phyloP scores from a whole-genome alignment of 2,797 vertebrate genomes.

The Alectoris magna region DNA sequence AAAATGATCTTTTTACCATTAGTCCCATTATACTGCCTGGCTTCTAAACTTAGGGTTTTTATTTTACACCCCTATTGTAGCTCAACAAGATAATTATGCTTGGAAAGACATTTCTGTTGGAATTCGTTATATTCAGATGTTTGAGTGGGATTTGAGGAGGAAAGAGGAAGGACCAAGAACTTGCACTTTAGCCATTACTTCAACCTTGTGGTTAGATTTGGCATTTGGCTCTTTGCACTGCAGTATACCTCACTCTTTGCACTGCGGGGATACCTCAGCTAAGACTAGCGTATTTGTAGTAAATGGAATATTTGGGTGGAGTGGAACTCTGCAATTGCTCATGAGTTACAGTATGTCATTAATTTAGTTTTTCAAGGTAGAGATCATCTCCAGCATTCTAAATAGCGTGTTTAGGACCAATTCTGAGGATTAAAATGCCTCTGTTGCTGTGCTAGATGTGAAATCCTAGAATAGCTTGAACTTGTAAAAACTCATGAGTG shows the following conservation, averaged over 20 bases:
- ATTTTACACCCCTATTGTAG: background rate
- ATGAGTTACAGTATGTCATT: background rate
- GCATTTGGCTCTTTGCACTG: background rate
- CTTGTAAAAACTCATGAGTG: background rate
- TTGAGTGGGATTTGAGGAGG: background rate
- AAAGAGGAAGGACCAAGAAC: background rate
- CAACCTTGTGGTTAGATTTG: background rate
- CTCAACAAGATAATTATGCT: background rate
- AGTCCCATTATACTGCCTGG: background rate
- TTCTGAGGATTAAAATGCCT: background rate
- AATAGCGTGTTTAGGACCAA: background rate
- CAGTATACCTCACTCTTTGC: background rate
- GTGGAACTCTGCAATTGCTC: background rate
- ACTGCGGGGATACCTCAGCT: background rate
- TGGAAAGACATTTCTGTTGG: background rate
- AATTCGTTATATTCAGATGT: background rate
- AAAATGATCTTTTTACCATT: background rate
- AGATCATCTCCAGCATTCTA: background rate
- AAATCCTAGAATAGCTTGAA: slow-evolving; percentile 26
- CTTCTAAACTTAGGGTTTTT: background rate
- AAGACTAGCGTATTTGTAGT: background rate
- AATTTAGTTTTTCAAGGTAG: background rate
- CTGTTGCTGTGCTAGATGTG: background rate
- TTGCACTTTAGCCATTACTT: background rate
- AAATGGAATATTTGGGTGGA: background rate